Evolutionary conservation across 2,113 vertebrate genomes (phyloP).

Genomic region (Piaya cayana): DNA sequence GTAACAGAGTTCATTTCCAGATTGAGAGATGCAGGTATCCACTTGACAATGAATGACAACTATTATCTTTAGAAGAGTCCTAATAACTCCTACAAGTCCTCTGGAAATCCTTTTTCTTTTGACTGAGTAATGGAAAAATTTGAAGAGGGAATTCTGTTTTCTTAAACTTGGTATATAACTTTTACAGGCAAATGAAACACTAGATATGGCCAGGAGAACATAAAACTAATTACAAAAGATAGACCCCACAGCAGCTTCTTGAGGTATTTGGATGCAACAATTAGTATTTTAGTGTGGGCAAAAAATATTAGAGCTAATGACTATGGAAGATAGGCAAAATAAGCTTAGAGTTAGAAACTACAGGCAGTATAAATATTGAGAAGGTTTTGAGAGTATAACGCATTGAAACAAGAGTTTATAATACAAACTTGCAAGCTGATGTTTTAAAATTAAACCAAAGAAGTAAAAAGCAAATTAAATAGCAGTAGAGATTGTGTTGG

Average conservation of each 20-base stretch:
- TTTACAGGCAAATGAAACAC: background rate
- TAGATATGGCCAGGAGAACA: background rate
- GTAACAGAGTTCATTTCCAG: background rate
- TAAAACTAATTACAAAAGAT: background rate
- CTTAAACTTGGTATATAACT: background rate
- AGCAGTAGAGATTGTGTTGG: background rate
- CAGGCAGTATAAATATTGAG: background rate
- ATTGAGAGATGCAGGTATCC: background rate
- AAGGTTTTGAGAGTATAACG: background rate
- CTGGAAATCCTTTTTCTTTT: background rate
- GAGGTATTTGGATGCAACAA: background rate
- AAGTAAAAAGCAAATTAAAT: background rate
- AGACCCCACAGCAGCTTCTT: background rate
- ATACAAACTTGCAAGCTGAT: fast-evolving
- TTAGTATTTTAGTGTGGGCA: background rate
- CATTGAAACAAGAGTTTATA: background rate
- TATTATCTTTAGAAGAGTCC: background rate
- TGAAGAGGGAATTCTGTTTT: background rate
- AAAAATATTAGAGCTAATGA: background rate
- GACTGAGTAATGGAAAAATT: background rate
- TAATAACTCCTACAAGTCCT: background rate
- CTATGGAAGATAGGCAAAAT: background rate
- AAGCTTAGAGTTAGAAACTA: background rate
- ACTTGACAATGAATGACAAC: background rate
- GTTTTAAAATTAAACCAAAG: background rate